Percentiles rank a stretch among this genome's conserved stretches.
phyloP scores from a whole-genome alignment of 2,797 vertebrate genomes.

The Moxostoma hubbsi region DNA sequence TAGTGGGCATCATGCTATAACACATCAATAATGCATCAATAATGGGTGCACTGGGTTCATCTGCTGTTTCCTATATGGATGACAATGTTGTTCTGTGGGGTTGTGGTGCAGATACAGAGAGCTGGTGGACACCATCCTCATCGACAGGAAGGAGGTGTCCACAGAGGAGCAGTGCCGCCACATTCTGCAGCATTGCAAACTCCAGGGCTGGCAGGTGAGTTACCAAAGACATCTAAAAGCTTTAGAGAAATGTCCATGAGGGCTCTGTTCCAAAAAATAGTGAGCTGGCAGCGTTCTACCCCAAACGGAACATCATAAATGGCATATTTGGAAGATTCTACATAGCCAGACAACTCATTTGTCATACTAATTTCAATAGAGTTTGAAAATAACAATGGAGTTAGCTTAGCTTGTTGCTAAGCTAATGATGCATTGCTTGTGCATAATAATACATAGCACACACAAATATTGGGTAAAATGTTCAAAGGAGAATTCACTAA shows the following conservation, averaged over 20 bases:
- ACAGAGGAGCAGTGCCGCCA: slow-evolving; percentile 84
- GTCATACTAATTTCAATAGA: too few species aligned
- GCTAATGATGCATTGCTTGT: too few species aligned
- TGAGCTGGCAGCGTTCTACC: too few species aligned
- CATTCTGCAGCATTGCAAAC: slow-evolving; percentile 87
- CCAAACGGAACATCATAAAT: too few species aligned
- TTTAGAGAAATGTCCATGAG: background rate
- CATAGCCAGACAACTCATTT: too few species aligned
- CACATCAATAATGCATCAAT: background rate
- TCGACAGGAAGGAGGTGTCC: slow-evolving; percentile 78
- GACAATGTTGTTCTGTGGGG: slow-evolving; percentile 32
- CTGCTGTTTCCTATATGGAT: background rate
- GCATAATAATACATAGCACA: too few species aligned
- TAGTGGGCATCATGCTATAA: background rate
- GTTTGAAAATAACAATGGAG: too few species aligned
- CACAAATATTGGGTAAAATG: too few species aligned
- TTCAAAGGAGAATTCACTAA: too few species aligned
- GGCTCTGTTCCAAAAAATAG: background rate
- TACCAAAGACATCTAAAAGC: background rate
- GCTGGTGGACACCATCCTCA: slow-evolving; percentile 78
- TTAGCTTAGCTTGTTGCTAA: too few species aligned
- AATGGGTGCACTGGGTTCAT: background rate
- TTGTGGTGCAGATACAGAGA: slow-evolving; percentile 84
- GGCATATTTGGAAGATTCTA: too few species aligned
- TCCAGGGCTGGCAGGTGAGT: slow-evolving; percentile 94